Evolutionary conservation across 2,797 vertebrate genomes (phyloP), one percentile per base, ranked within the genome.

Genomic region (Fistularia tabacaria): DNA sequence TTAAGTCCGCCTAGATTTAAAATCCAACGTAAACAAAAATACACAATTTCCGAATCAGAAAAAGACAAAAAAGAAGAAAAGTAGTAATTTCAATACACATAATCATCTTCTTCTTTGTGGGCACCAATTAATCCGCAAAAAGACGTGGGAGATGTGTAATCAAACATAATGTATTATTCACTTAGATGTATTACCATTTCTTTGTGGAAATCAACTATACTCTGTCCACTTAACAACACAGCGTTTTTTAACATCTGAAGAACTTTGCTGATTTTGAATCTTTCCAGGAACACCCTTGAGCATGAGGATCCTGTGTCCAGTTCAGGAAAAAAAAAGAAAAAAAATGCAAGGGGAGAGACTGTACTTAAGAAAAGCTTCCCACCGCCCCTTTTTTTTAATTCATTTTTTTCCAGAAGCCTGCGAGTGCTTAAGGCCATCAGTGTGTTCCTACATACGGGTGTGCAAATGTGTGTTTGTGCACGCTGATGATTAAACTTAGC

Each of bases 401-500:
- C 54, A 54, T 13, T 43, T 68, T 70, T 72, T 70, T 56, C 57
- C 57, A 41, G 57, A 64, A 51, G 63, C 48, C 59, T 51, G 25
- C 7, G 38, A 74, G 66, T 63, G 69, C 64, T 67, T 69, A 65
- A 77, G 57, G 59, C 59, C 68, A 75, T 73, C 42, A 38, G 54
- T 39, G 49, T 37, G 60, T 74, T 63, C 61, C 62, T 71, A 64
- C 69, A 57, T 64, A 38, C 54, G 45, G 36, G 49, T 56, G 9
- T 73, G 46, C 41, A 51, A 15, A 47, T 36, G 8, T 47, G 46
- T 55, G 67, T 70, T 54, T 73, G 70, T 76, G 73, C 65, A 60
- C 45, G 46, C 38, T 59, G 65, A 73, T 83, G 81, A 77, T 83
- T 82, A 86, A 79, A 38, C 58, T 75, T 56, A 80, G 77, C 63